Conservation (phyloP, 2,797 vertebrate genomes). For the Eupleurogrammus muticus region DNA sequence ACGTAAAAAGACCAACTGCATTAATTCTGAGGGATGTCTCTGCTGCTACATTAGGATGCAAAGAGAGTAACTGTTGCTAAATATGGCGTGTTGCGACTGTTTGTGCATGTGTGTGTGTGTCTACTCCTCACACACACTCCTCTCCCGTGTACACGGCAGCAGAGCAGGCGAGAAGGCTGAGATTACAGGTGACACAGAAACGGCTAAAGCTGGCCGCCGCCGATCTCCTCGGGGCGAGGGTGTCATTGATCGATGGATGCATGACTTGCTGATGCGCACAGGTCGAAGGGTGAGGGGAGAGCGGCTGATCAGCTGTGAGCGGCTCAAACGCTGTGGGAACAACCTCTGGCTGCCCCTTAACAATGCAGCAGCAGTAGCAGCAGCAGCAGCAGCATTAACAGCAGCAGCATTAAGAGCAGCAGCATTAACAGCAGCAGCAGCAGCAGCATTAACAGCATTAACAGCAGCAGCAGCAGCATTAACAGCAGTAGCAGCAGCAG, state of each 20-base stretch:
- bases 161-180: slow-evolving; percentile 1
- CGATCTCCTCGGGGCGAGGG: slow-evolving; percentile 66
- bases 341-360: slow-evolving; percentile 50
- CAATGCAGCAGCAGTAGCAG: slow-evolving; percentile 37
- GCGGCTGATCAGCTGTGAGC: slow-evolving; percentile 47
- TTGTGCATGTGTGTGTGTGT: slow-evolving; percentile 21
- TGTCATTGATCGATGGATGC: slow-evolving; percentile 72
- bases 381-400: no score
- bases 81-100: slow-evolving; percentile 49
- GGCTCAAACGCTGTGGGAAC: slow-evolving; percentile 41
- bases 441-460: no score
- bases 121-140: slow-evolving; percentile 3
- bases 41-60: slow-evolving; percentile 62
- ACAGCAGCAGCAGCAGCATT: no score
- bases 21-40: slow-evolving; percentile 57
- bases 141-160: slow-evolving; percentile 17
- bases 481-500: no score
- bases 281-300: slow-evolving; percentile 58
- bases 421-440: no score
- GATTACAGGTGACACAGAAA: slow-evolving; percentile 70
- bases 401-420: no score
- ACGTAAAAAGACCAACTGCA: slow-evolving; percentile 59
- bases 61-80: slow-evolving; percentile 63
- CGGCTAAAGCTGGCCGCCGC: slow-evolving; percentile 65
- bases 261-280: slow-evolving; percentile 65